These are phyloP conservation scores for Pycnonotus jocosus DNA, from an alignment of 2,113 vertebrate species.

Conservation along the genomic window DNA sequence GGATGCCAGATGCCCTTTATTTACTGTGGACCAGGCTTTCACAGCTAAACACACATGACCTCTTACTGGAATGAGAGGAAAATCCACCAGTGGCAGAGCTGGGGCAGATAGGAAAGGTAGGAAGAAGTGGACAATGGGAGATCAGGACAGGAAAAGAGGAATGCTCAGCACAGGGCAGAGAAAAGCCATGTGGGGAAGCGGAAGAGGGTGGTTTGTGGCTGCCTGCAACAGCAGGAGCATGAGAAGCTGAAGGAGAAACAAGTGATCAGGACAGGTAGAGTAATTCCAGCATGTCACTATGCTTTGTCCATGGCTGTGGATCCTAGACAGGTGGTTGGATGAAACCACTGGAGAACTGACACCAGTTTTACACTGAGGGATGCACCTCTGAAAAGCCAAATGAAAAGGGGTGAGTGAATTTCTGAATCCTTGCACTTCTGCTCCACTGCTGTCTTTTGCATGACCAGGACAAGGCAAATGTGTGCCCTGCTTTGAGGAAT, in stretches of 20 bases:
- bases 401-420: not conserved
- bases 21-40: not conserved
- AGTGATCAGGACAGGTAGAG: not conserved
- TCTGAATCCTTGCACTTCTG: not conserved
- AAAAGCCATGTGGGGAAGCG: not conserved
- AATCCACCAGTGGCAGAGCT: not conserved
- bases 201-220: not conserved
- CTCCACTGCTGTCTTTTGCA: not conserved
- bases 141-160: not conserved
- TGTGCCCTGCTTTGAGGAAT: not conserved
- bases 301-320: not conserved
- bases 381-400: not conserved
- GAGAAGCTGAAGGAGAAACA: not conserved
- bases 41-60: accelerated
- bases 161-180: not conserved
- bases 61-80: not conserved
- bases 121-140: not conserved
- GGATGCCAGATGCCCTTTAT: not conserved
- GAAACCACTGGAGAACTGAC: not conserved
- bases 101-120: not conserved
- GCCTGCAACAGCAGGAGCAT: not conserved
- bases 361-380: not conserved
- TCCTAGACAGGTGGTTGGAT: not conserved
- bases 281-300: not conserved
- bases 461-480: accelerated